These are phyloP conservation scores for Notocelia uddmanniana DNA, from an alignment of 2,888 invertebrate genomes.

Conservation along the genomic window DNA sequence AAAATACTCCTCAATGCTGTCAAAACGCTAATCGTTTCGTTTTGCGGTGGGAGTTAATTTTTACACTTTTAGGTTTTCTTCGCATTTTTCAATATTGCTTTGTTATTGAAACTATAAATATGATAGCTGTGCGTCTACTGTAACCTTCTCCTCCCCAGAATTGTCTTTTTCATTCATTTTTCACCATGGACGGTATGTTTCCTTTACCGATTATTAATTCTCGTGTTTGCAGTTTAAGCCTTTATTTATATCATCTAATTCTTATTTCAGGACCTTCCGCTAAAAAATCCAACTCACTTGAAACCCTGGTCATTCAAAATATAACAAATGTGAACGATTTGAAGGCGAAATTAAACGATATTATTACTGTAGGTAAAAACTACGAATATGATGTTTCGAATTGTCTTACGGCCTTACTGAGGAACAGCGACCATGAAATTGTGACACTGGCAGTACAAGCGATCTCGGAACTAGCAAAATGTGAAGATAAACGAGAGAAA, in stretches of 20 bases:
- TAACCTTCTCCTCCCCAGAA: constrained; percentile 22
- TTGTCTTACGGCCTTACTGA: constrained; percentile 75
- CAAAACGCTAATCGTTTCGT: constrained; percentile 40
- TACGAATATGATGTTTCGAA: constrained; percentile 79
- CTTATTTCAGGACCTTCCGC: constrained; percentile 66
- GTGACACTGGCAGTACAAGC: constrained; percentile 88
- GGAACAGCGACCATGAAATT: constrained; percentile 79
- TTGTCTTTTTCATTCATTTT: constrained; percentile 29
- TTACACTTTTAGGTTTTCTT: constrained; percentile 43
- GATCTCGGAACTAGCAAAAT: constrained; percentile 93
- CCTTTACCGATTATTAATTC: not conserved
- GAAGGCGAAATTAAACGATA: constrained; percentile 76
- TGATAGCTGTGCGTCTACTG: constrained; percentile 21
- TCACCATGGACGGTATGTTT: constrained; percentile 48
- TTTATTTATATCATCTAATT: constrained; percentile 21
- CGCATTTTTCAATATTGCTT: constrained; percentile 35
- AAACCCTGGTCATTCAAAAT: constrained; percentile 74
- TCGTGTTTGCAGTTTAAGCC: constrained; percentile 13
- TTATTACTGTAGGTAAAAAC: constrained; percentile 76
- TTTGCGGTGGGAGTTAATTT: constrained; percentile 39
- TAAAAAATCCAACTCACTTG: constrained; percentile 74
- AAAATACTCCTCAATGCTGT: constrained; percentile 33
- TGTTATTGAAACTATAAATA: constrained; percentile 29
- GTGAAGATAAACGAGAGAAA: constrained; percentile 89
- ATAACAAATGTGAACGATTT: constrained; percentile 74